phyloP scores from a whole-genome alignment of 35 echinoderm and acorn worm genomes.

The Apostichopus japonicus region DNA sequence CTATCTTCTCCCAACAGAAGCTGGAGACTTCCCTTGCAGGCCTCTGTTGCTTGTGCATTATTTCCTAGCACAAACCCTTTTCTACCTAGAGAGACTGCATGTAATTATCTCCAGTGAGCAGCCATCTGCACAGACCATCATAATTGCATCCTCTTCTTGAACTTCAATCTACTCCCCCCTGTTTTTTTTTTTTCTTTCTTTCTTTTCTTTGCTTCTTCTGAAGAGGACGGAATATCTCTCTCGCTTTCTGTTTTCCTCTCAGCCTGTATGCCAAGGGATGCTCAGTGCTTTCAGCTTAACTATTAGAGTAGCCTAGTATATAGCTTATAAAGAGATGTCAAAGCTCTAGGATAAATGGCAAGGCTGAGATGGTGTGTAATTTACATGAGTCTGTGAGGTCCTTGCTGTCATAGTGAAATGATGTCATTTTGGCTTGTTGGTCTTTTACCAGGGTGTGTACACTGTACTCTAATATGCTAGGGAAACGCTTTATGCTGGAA shows the following conservation, averaged over 20 bases:
- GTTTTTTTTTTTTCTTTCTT: neutral
- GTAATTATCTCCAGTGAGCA: slow-evolving; percentile 39
- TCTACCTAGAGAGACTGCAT: slow-evolving; percentile 22
- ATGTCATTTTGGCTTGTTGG: neutral
- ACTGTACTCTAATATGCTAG: too few species aligned
- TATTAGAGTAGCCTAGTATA: neutral
- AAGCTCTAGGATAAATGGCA: neutral
- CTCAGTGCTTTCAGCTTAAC: neutral
- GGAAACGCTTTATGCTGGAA: too few species aligned
- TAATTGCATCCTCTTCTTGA: slow-evolving; percentile 44
- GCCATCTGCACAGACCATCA: slow-evolving; percentile 32
- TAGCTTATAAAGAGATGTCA: neutral
- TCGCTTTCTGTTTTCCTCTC: neutral
- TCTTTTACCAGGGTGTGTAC: too few species aligned
- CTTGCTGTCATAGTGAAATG: neutral
- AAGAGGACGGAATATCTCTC: neutral
- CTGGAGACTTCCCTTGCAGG: slow-evolving; percentile 31
- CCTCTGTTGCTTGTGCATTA: slow-evolving; percentile 24
- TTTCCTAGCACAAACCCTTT: neutral
- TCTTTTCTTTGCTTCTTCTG: too few species aligned
- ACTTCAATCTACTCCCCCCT: slow-evolving; percentile 22
- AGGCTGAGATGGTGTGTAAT: neutral
- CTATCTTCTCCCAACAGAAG: neutral
- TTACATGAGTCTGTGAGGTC: neutral
- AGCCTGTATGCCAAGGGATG: neutral